phyloP scores from a whole-genome alignment of 1,140 invertebrate genomes.

The Octopus sinensis region DNA sequence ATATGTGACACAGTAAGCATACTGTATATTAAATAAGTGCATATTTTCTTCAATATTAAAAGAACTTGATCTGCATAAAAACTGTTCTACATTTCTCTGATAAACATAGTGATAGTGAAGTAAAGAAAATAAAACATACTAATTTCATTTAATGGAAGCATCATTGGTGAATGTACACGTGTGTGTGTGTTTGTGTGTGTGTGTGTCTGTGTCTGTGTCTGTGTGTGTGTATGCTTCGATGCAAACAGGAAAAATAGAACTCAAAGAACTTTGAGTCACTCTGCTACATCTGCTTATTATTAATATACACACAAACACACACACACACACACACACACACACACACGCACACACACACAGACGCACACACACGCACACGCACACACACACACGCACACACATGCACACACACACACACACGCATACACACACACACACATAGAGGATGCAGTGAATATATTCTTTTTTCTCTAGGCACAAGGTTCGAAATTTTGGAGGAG shows the following conservation, averaged over 20 bases:
- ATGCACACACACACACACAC: too few species aligned
- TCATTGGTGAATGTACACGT: not conserved
- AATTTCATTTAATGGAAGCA: not conserved
- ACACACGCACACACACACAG: constrained; percentile 7
- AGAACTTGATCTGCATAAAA: too few species aligned
- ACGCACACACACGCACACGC: constrained; percentile 11
- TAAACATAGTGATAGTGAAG: not conserved
- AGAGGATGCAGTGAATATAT: too few species aligned
- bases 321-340: constrained; percentile 18
- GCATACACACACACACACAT: too few species aligned
- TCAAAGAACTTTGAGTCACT: not conserved
- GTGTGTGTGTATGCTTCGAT: not conserved
- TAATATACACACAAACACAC: not conserved
- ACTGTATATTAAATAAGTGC: too few species aligned
- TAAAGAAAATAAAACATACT: not conserved
- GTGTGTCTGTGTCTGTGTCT: not conserved
- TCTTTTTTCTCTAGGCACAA: too few species aligned
- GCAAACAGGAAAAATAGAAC: too few species aligned
- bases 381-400: constrained; percentile 14
- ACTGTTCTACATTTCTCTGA: too few species aligned
- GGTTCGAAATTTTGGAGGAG: too few species aligned
- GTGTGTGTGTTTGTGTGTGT: not conserved
- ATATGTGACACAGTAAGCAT: too few species aligned
- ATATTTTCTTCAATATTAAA: too few species aligned
- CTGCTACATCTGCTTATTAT: not conserved